phyloP scores from a whole-genome alignment of 1,140 invertebrate genomes.

The Euschistus heros region DNA sequence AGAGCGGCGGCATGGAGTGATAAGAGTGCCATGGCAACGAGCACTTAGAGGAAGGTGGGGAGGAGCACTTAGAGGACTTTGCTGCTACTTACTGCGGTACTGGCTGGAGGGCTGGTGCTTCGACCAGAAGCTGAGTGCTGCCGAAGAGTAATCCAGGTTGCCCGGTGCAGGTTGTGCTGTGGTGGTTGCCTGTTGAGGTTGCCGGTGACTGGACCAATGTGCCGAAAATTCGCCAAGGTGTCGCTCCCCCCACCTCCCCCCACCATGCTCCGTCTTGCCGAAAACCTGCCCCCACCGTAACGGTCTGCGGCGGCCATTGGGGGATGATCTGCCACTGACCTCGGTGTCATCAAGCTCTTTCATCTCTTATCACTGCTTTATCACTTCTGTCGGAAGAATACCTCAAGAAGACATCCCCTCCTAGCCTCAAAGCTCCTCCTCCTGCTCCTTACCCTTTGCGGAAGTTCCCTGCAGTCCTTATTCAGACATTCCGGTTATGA shows the following conservation, averaged over 20 bases:
- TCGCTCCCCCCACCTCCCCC: neutral
- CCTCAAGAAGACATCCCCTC: too few relatives aligned
- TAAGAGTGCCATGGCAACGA: slow-evolving; percentile 9
- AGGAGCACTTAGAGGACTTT: neutral
- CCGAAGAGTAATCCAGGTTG: slow-evolving; percentile 20
- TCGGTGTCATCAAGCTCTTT: too few relatives aligned
- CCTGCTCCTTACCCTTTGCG: too few relatives aligned
- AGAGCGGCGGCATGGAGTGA: neutral
- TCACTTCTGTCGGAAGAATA: too few relatives aligned
- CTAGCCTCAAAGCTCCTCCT: too few relatives aligned
- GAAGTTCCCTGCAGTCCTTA: too few relatives aligned
- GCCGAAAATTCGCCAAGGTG: slow-evolving; percentile 16
- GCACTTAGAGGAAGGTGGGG: neutral
- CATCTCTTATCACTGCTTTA: too few relatives aligned
- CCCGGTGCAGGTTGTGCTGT: neutral
- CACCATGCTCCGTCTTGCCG: neutral
- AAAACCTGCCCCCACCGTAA: slow-evolving; percentile 12
- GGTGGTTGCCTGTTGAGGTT: neutral
- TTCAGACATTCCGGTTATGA: too few relatives aligned
- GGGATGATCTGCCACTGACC: too few relatives aligned
- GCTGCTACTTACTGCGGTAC: slow-evolving; percentile 22
- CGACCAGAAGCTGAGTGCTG: slow-evolving; percentile 20
- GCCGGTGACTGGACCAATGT: slow-evolving; percentile 1
- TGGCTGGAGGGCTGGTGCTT: slow-evolving; percentile 17
- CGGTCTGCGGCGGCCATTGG: too few relatives aligned